These are phyloP conservation scores for Drosophila formosana DNA, from an alignment of 2,888 invertebrate species.

Conservation along the genomic window DNA sequence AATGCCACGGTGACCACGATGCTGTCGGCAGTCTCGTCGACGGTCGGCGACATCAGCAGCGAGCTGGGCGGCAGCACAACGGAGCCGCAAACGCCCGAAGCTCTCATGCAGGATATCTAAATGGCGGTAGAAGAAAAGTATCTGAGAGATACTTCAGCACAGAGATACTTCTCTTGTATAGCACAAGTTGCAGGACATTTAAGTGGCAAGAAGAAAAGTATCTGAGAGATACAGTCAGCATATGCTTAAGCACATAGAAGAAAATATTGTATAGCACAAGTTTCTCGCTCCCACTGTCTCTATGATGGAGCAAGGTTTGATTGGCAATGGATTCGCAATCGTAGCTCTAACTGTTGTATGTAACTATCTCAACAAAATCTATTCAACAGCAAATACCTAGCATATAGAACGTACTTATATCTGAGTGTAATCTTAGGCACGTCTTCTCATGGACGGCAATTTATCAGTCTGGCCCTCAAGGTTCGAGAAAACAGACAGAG, in stretches of 20 bases:
- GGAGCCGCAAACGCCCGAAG: slow-evolving; percentile 81
- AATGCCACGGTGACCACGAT: slow-evolving; percentile 78
- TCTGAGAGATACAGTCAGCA: too few species aligned
- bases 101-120: slow-evolving; percentile 77
- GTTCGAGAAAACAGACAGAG: background rate
- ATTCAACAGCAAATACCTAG: slow-evolving; percentile 8
- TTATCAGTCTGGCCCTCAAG: background rate
- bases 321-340: background rate
- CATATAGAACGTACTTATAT: background rate
- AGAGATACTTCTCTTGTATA: too few species aligned
- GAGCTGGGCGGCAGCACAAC: slow-evolving; percentile 75
- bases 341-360: slow-evolving; percentile 3
- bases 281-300: background rate
- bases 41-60: slow-evolving; percentile 66
- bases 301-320: background rate
- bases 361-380: background rate
- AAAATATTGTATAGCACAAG: slow-evolving; percentile 26
- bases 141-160: slow-evolving; percentile 35
- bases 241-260: background rate
- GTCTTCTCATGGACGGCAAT: background rate
- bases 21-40: slow-evolving; percentile 70
- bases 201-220: slow-evolving; percentile 28
- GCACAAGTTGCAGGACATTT: slow-evolving; percentile 66
- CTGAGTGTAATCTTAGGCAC: slow-evolving; percentile 3
- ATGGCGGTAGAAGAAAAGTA: slow-evolving; percentile 7